These are phyloP conservation scores for Megalopta genalis DNA, from an alignment of 1,140 invertebrate genomes.

Conservation along the genomic window DNA sequence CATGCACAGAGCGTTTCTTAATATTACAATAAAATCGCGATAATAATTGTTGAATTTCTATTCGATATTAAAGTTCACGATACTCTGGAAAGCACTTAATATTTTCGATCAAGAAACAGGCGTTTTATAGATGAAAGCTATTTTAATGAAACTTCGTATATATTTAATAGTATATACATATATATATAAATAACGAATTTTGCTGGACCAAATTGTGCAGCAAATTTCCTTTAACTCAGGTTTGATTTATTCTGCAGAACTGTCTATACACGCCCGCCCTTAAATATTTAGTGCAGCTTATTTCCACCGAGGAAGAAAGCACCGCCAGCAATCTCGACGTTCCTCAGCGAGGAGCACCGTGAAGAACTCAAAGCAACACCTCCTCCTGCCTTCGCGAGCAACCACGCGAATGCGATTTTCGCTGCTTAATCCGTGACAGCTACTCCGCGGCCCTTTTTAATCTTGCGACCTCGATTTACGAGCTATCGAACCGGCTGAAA, in stretches of 20 bases:
- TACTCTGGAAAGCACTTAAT: no score
- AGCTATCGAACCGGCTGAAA: constrained; percentile 33
- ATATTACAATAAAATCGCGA: no score
- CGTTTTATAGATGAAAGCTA: neutral
- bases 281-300: constrained; percentile 17
- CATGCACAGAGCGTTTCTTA: no score
- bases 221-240: neutral
- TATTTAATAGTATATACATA: no score
- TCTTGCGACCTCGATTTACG: constrained; percentile 43
- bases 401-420: constrained; percentile 36
- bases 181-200: no score
- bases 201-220: no score
- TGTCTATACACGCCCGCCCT: neutral
- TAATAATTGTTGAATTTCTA: no score
- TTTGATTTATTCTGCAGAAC: neutral
- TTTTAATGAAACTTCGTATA: no score
- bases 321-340: constrained; percentile 12
- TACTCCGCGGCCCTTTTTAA: constrained; percentile 35
- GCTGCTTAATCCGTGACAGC: constrained; percentile 42
- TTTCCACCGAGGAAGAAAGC: constrained; percentile 26
- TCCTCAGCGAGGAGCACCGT: neutral
- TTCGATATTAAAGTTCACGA: no score
- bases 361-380: constrained; percentile 36
- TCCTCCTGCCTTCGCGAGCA: constrained; percentile 17
- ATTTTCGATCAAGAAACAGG: no score